These are phyloP conservation scores for Fragum sueziense DNA, from an alignment of 2,888 invertebrate species.

Conservation along the genomic window DNA sequence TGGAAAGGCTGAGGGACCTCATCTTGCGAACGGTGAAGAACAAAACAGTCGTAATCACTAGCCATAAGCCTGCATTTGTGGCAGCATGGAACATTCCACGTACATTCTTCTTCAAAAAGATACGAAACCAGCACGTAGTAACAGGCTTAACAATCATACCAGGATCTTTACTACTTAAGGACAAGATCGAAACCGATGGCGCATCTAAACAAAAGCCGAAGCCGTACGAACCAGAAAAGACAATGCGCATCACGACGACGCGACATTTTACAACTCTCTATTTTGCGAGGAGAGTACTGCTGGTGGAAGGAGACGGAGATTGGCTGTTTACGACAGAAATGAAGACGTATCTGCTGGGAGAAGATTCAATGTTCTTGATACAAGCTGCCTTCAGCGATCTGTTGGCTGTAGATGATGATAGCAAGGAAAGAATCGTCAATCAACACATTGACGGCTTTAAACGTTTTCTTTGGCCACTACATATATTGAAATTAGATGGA, in stretches of 20 bases:
- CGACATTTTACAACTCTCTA: conserved; percentile 14
- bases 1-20: conserved; percentile 35
- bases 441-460: background rate
- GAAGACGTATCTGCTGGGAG: background rate
- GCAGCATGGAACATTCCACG: conserved; percentile 7
- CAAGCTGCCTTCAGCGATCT: background rate
- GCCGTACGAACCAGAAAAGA: background rate
- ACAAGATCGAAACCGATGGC: background rate
- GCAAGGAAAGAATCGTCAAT: background rate
- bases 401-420: background rate
- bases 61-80: conserved; percentile 19
- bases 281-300: conserved; percentile 1
- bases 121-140: background rate
- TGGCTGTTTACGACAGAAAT: conserved; percentile 1
- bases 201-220: background rate
- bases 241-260: background rate
- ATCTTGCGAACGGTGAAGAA: background rate
- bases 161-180: background rate
- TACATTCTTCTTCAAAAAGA: conserved; percentile 9
- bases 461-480: conserved; percentile 9
- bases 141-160: background rate
- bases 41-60: conserved; percentile 5
- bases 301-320: conserved; percentile 6
- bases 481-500: background rate
- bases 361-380: background rate